phyloP scores from a whole-genome alignment of 2,888 invertebrate genomes.

The Dryomyza anilis region DNA sequence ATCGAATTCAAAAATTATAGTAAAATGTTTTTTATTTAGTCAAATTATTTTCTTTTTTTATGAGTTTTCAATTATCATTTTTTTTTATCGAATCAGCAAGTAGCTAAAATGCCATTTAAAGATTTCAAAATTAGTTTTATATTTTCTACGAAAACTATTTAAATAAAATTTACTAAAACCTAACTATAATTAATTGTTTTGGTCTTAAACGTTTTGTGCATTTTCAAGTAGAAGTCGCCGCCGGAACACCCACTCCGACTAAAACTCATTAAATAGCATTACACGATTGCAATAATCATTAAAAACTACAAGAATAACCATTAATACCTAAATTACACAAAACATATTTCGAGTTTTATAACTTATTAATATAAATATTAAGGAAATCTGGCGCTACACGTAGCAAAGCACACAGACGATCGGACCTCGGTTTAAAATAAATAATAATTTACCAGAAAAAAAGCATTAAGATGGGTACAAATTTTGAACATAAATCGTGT shows the following conservation, averaged over 20 bases:
- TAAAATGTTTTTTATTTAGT: no score
- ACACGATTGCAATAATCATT: constrained; percentile 17
- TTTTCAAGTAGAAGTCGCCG: no score
- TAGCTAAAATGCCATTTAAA: no score
- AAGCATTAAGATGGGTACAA: neutral
- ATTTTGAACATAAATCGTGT: constrained; percentile 1
- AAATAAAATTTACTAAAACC: no score
- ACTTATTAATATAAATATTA: neutral
- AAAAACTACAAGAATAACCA: no score
- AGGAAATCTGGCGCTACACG: constrained; percentile 33
- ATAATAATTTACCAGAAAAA: neutral
- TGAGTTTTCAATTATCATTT: no score
- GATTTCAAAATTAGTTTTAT: no score
- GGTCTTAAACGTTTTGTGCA: neutral
- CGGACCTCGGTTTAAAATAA: neutral
- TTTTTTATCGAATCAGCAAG: no score
- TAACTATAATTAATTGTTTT: no score
- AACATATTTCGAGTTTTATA: neutral
- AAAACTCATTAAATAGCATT: constrained; percentile 11
- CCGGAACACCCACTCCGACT: constrained; percentile 11
- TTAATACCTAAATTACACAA: neutral
- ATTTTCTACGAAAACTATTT: no score
- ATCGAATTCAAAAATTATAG: no score
- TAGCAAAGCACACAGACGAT: neutral
- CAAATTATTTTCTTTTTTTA: no score